phyloP scores from a whole-genome alignment of 2,113 vertebrate genomes.

The Furnarius figulus region DNA sequence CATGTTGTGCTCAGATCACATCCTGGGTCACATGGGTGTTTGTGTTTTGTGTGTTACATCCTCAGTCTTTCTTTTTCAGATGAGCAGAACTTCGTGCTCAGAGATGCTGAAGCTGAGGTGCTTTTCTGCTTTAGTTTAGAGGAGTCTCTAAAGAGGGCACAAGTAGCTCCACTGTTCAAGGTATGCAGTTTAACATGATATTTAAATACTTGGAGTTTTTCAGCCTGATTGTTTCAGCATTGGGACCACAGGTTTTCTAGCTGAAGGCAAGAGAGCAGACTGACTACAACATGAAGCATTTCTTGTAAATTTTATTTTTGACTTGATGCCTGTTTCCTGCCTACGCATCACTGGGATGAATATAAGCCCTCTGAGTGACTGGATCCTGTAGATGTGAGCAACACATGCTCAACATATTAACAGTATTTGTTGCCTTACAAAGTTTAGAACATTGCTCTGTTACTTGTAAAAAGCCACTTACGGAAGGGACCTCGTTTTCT shows the following conservation, averaged over 20 bases:
- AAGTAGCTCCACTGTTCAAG: constrained; percentile 88
- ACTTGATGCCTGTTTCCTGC: neutral
- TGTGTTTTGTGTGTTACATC: neutral
- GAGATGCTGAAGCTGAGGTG: constrained; percentile 95
- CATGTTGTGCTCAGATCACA: neutral
- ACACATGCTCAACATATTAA: neutral
- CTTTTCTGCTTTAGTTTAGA: constrained; percentile 94
- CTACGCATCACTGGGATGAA: neutral
- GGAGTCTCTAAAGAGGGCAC: constrained; percentile 91
- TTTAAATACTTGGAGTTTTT: neutral
- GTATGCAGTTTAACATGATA: constrained; percentile 51
- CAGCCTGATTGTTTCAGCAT: neutral
- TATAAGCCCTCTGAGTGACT: neutral
- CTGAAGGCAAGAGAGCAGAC: neutral
- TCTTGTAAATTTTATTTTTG: neutral
- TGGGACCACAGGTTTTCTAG: neutral
- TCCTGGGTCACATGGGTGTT: neutral
- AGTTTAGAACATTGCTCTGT: neutral
- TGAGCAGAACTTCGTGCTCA: constrained; percentile 87
- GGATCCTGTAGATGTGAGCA: neutral
- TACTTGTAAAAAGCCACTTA: neutral
- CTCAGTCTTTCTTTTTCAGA: constrained; percentile 74
- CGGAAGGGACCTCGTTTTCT: accelerated
- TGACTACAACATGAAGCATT: neutral
- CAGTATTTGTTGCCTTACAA: neutral